Percentiles rank a stretch among this genome's conserved stretches.
phyloP scores from a whole-genome alignment of 2,888 invertebrate genomes.

The Steinernema scapterisci region DNA sequence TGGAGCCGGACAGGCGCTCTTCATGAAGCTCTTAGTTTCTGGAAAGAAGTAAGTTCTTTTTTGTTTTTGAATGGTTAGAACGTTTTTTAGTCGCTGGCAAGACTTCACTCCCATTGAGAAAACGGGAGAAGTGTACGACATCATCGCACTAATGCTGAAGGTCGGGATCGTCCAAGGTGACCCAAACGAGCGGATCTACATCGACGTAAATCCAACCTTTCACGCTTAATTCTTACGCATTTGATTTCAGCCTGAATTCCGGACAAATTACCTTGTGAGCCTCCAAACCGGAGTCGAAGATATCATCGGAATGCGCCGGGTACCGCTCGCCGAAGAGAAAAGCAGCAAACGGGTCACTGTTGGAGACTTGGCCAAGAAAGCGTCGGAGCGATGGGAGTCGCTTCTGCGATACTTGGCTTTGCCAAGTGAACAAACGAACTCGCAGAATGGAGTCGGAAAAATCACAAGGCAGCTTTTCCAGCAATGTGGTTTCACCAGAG shows the following conservation, averaged over 20 bases:
- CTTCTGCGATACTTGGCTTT: conserved; percentile 64
- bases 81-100: conserved; percentile 17
- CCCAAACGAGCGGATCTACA: conserved; percentile 18
- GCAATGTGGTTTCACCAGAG: conserved; percentile 90
- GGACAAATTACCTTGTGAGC: conserved; percentile 53
- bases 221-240: background rate
- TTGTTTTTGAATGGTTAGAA: background rate
- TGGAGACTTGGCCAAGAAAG: conserved; percentile 67
- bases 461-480: conserved; percentile 91
- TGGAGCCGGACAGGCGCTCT: conserved; percentile 50
- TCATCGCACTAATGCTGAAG: conserved; percentile 37
- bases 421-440: conserved; percentile 49
- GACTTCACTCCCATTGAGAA: conserved; percentile 23
- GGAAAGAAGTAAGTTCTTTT: conserved; percentile 39
- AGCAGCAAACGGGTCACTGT: conserved; percentile 35
- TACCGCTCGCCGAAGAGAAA: conserved; percentile 41
- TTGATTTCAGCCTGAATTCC: conserved; percentile 46
- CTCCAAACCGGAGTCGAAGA: conserved; percentile 50
- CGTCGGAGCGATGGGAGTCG: conserved; percentile 71
- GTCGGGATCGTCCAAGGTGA: conserved; percentile 39
- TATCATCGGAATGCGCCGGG: conserved; percentile 37
- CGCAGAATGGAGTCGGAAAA: conserved; percentile 62
- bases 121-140: conserved; percentile 19
- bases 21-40: conserved; percentile 53
- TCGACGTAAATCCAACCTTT: conserved; percentile 41